Percentiles rank a stretch among this genome's conserved stretches.
Conservation (phyloP, 2,797 vertebrate species). For the Phoebastria nigripes region DNA sequence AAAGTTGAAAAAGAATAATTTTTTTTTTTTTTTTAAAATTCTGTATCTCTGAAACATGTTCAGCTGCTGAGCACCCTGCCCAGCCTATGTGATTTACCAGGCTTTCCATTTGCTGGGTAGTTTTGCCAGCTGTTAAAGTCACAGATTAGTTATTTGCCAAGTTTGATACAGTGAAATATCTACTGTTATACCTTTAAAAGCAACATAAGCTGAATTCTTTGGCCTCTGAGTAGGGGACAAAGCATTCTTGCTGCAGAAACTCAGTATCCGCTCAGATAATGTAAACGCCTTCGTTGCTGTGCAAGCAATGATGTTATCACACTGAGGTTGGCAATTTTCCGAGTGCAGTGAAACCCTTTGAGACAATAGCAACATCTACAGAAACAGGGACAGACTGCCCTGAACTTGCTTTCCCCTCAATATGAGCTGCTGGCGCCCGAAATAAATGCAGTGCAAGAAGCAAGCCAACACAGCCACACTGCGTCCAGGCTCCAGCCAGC, state of each 20-base stretch:
- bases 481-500: accelerated
- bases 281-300: accelerated
- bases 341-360: background rate
- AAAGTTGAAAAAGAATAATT: background rate
- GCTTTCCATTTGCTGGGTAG: background rate
- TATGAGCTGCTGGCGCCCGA: accelerated
- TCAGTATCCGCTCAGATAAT: accelerated
- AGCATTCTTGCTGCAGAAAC: background rate
- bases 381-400: background rate
- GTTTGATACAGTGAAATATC: background rate
- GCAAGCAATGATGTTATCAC: background rate
- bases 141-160: background rate
- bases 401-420: background rate
- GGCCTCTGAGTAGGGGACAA: background rate
- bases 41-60: background rate
- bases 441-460: background rate
- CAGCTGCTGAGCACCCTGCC: background rate
- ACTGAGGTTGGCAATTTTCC: background rate
- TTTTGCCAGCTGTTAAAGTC: background rate
- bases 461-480: accelerated
- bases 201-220: background rate
- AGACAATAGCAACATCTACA: background rate
- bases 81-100: background rate
- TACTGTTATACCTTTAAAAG: background rate
- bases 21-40: background rate